Percentiles rank a stretch among this genome's conserved stretches.
Evolutionary conservation across 2,113 vertebrate genomes (phyloP).

Genomic region (Cariama cristata): DNA sequence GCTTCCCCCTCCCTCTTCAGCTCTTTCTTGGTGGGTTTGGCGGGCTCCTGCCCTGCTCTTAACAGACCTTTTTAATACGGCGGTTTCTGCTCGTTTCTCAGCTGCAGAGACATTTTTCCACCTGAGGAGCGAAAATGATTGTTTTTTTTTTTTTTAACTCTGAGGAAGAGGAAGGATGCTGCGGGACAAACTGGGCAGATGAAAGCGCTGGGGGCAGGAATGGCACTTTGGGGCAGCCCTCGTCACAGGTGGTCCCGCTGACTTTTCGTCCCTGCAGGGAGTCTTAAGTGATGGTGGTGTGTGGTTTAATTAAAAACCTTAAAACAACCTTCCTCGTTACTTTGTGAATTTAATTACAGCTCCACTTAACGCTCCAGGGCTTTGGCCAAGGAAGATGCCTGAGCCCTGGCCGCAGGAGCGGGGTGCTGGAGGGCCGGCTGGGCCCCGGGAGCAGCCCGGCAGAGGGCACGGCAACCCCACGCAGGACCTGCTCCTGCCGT

Average conservation of each 20-base stretch:
- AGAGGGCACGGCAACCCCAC: constrained; percentile 24
- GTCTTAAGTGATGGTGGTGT: no score
- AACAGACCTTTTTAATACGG: neutral
- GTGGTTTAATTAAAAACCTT: neutral
- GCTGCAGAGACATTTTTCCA: neutral
- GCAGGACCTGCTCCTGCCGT: neutral
- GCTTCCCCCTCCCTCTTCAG: no score
- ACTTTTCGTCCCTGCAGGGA: neutral
- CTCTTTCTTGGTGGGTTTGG: no score
- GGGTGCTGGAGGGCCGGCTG: neutral
- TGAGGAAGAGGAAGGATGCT: neutral
- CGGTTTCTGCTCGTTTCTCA: no score
- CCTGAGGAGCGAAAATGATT: no score
- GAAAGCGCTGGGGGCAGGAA: neutral
- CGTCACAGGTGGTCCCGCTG: neutral
- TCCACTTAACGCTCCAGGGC: neutral
- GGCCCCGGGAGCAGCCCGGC: neutral
- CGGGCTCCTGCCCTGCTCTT: accelerated
- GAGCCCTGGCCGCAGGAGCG: neutral
- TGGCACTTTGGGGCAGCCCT: neutral
- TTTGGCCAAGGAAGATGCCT: neutral
- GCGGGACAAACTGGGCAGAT: accelerated
- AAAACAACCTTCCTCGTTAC: accelerated
- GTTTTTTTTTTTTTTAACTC: neutral
- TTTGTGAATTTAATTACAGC: neutral